These are phyloP conservation scores for Drosophila hamatofila DNA, from an alignment of 2,888 invertebrate genomes.

Conservation along the genomic window DNA sequence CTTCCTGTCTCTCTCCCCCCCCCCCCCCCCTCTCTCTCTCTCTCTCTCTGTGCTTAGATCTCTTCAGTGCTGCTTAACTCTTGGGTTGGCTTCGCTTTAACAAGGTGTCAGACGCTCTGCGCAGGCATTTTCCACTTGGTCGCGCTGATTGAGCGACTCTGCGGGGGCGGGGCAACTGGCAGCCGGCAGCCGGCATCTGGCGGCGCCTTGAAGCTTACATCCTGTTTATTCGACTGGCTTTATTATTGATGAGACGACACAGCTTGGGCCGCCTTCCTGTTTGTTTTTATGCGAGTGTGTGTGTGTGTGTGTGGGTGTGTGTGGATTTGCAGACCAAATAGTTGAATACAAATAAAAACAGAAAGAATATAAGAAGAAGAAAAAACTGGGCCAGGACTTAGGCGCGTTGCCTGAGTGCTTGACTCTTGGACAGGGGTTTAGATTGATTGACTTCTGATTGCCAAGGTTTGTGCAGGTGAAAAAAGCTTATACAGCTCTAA, in stretches of 20 bases:
- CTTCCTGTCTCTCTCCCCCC: background rate
- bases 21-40: background rate
- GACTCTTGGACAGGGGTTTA: slow-evolving; percentile 50
- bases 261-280: slow-evolving; percentile 33
- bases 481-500: background rate
- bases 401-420: slow-evolving; percentile 39
- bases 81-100: slow-evolving; percentile 46
- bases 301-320: slow-evolving; percentile 45
- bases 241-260: slow-evolving; percentile 73
- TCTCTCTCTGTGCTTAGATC: slow-evolving; percentile 2
- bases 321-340: slow-evolving; percentile 73
- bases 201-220: slow-evolving; percentile 65
- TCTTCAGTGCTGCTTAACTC: slow-evolving; percentile 6
- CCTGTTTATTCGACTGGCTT: slow-evolving; percentile 78
- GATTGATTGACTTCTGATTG: slow-evolving; percentile 63
- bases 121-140: slow-evolving; percentile 77
- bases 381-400: slow-evolving; percentile 45
- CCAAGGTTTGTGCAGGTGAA: slow-evolving; percentile 2
- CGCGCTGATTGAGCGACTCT: slow-evolving; percentile 74
- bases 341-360: slow-evolving; percentile 33
- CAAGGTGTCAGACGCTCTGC: slow-evolving; percentile 73
- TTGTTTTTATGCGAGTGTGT: slow-evolving; percentile 44
- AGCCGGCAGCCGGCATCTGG: slow-evolving; percentile 55
- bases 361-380: slow-evolving; percentile 5
- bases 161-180: slow-evolving; percentile 4